These are phyloP conservation scores for Pseudomyrmex dendroicus DNA, from an alignment of 1,140 invertebrate genomes.

Conservation along the genomic window DNA sequence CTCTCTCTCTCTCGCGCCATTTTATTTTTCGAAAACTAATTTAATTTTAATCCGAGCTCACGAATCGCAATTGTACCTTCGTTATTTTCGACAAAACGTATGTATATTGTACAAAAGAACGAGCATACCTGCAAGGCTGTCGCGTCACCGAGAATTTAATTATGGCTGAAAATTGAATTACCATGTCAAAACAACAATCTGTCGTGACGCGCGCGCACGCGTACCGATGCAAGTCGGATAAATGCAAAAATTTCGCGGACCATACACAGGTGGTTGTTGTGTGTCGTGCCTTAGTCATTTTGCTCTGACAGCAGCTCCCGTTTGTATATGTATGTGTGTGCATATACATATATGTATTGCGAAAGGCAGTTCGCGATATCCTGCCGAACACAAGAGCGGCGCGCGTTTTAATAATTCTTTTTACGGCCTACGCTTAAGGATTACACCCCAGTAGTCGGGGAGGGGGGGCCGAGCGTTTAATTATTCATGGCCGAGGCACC, in stretches of 20 bases:
- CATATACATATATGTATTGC: neutral
- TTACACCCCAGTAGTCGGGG: constrained; percentile 49
- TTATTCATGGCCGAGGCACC: constrained; percentile 67
- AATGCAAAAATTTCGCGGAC: constrained; percentile 36
- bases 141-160: constrained; percentile 48
- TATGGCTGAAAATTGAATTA: constrained; percentile 44
- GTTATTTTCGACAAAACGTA: neutral
- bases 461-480: constrained; percentile 52
- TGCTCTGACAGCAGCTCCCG: constrained; percentile 30
- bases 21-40: too few relatives aligned
- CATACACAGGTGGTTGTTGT: constrained; percentile 22
- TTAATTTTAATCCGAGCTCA: too few relatives aligned
- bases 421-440: constrained; percentile 70
- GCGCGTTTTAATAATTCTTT: constrained; percentile 79
- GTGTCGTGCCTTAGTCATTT: constrained; percentile 31
- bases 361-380: constrained; percentile 24
- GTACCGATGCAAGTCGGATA: neutral
- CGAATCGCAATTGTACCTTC: constrained; percentile 16
- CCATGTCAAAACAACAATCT: constrained; percentile 45
- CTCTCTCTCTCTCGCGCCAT: neutral
- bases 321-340: neutral
- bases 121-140: neutral
- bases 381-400: constrained; percentile 48
- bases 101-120: neutral
- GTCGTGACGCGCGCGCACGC: neutral